Base-by-base conservation (phyloP, 1,140 invertebrate genomes). In the Drosophila insularis region DNA sequence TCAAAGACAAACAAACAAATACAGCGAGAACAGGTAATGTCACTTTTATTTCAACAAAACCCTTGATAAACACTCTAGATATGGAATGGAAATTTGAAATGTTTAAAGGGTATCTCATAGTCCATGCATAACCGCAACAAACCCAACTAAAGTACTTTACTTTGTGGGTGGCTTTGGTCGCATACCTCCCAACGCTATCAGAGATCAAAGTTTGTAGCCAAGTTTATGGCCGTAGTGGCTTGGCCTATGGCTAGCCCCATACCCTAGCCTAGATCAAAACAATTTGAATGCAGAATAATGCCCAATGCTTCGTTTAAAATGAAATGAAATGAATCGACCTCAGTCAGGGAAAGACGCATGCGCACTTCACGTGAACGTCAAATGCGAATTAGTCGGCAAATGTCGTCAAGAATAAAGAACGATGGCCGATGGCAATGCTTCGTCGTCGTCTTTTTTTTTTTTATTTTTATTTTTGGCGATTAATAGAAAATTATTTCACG, bases 401-500 rank as follows among this genome's bases (percentile, higher is more conserved):
- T 7, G 43, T 46, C 11, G 35, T 19, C 17, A 10, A 50, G 43
- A 50, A 50, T 50, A 19, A 50, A 50, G 43, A 50, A 50, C 13
- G 21, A 35, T 35, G 32, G 8, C 32, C 10, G 27, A 40, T 50
- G 7, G 37, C 14, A 11, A 61, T 40, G 39, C 35, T 46, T 46
- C 14, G 17, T 46, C 14, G 14, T 19, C n/a, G n/a, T n/a, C 6
- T 27, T 27, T 27, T 27, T 27, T 27, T 27, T 3, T 27, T 27
- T 27, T 27, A 27, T 27, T 27, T 27, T 43, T 43, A 11, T 37
- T 35, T 61, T 61, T 40, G 70, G 71, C 64, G 63, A 81, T 80
- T 76, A 80, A 80, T 80, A 77, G 66, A 66, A 80, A 85, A 68
- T 80, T 77, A 80, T 74, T 84, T 80, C 71, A 70, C 73, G 77